phyloP scores from a whole-genome alignment of 2,797 vertebrate species.

The Enoplosus armatus region DNA sequence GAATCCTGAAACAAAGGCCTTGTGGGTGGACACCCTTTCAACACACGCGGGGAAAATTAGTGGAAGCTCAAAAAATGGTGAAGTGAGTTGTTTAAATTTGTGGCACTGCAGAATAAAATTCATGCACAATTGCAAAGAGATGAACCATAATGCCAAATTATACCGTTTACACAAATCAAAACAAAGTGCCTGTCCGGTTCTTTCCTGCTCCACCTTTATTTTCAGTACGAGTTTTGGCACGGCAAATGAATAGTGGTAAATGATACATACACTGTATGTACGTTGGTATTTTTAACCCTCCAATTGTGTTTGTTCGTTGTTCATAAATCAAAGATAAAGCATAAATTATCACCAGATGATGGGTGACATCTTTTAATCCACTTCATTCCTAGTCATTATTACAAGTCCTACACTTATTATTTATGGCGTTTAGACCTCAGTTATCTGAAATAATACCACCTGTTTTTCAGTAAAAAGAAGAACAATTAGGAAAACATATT shows the following conservation, averaged over 20 bases:
- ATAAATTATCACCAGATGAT: too few relatives aligned
- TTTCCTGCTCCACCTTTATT: not conserved
- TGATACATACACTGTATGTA: not conserved
- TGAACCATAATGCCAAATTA: not conserved
- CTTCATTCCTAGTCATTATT: not conserved
- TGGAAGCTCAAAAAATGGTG: not conserved
- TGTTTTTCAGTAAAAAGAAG: not conserved
- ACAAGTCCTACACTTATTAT: not conserved
- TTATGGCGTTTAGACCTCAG: not conserved
- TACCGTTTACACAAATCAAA: not conserved
- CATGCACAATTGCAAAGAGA: not conserved
- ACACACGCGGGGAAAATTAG: not conserved
- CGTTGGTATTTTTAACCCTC: too few relatives aligned
- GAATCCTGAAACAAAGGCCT: slow-evolving; percentile 41
- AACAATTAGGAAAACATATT: not conserved
- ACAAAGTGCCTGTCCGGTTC: not conserved
- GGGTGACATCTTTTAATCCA: too few relatives aligned
- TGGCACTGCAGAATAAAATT: not conserved
- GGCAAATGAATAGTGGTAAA: not conserved
- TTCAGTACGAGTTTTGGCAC: not conserved
- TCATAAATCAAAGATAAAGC: too few relatives aligned
- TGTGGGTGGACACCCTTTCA: slow-evolving; percentile 23
- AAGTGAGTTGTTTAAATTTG: not conserved
- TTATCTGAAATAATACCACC: not conserved
- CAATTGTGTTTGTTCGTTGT: too few relatives aligned